phyloP scores from a whole-genome alignment of 2,888 invertebrate genomes.

The Andrena trimmerana region DNA sequence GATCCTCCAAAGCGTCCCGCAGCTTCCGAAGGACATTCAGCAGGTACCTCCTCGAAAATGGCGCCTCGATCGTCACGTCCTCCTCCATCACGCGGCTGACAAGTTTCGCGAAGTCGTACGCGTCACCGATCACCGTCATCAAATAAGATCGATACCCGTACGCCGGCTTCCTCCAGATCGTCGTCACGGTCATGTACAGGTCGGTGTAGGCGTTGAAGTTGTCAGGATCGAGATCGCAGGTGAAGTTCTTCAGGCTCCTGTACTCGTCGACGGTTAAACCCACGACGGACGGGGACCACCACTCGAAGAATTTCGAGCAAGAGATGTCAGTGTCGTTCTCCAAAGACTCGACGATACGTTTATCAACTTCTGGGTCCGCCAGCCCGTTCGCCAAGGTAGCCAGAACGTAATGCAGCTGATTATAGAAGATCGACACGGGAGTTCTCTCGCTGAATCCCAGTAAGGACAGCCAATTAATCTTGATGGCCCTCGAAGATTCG shows the following conservation, averaged over 20 bases:
- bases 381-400: constrained; percentile 77
- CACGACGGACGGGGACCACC: constrained; percentile 70
- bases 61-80: constrained; percentile 83
- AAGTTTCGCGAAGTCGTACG: constrained; percentile 67
- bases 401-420: constrained; percentile 74
- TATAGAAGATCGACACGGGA: constrained; percentile 71
- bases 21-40: constrained; percentile 82
- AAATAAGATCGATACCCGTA: constrained; percentile 72
- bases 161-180: constrained; percentile 70
- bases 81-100: constrained; percentile 31
- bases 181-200: constrained; percentile 66
- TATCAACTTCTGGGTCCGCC: constrained; percentile 70
- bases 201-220: constrained; percentile 78
- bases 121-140: constrained; percentile 61
- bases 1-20: constrained; percentile 74
- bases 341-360: constrained; percentile 51
- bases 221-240: constrained; percentile 75
- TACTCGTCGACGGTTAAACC: constrained; percentile 75
- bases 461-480: constrained; percentile 72
- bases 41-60: constrained; percentile 84
- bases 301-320: constrained; percentile 74
- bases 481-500: constrained; percentile 41
- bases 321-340: constrained; percentile 46
- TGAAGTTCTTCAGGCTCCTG: constrained; percentile 73
- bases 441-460: constrained; percentile 77